Base-by-base conservation (phyloP, 1,140 invertebrate species). In the Battus philenor region DNA sequence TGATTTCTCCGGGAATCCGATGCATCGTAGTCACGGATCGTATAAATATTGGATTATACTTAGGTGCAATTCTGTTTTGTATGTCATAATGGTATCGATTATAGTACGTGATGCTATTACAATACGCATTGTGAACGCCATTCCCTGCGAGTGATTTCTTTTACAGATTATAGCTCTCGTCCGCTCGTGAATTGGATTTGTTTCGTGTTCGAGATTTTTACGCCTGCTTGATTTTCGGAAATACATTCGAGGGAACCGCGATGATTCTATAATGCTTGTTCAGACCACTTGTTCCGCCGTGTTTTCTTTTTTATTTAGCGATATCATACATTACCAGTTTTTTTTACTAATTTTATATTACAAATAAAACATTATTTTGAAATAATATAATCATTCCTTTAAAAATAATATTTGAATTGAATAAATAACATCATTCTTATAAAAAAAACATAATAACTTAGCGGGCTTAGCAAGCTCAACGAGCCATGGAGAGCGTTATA, bases 31-130 rank as follows among this genome's bases (percentile, higher is more conserved):
- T 72, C 68, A 73, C 65, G 63, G 58, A 67, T 68, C 69, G 57
- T 68, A 81, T 79, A 79, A 77, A 83, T 84, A 84, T 82, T 84
- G 80, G 77, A 81, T 84, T 84, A 84, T 80, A 81, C 51, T 80
- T 80, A 78, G 77, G 75, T 77, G 75, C 76, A 78, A 80, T 84
- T 78, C 77, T 71, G 58, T 65, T 63, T 59, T 71, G 76, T 77
- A 80, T 84, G 80, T 84, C 76, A 84, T 84, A 84, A 84, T 84
- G 73, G 68, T 73, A 46, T 62, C 70, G 78, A 80, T 84, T 84
- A 84, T 80, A 54, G 67, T 82, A 84, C 80, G 80, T 84, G 80
- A 84, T 80, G 71, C 69, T 59, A 84, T 84, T 82, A 84, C 76
- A 82, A 84, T 76, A 56, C 56, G 47, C 65, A 52, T 68, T 75